Conservation (phyloP, 2,797 vertebrate genomes). For the Gadopsis marmoratus region DNA sequence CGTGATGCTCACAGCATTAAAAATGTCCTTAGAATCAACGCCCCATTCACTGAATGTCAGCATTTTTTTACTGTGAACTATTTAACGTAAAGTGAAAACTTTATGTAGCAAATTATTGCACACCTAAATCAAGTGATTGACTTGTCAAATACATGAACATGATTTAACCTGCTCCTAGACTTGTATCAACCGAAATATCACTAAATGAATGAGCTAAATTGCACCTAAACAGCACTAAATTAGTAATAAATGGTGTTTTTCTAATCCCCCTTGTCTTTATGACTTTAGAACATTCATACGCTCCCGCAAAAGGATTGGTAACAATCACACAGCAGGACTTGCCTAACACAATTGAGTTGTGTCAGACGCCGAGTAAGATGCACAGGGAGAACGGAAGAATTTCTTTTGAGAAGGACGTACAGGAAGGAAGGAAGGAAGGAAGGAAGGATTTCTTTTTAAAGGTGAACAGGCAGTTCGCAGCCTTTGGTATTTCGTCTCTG, state of each 20-base stretch:
- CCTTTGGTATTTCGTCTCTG: slow-evolving; percentile 41
- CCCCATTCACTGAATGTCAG: background rate
- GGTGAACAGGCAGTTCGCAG: slow-evolving; percentile 48
- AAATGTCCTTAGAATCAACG: background rate
- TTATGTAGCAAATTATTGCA: background rate
- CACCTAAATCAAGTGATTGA: background rate
- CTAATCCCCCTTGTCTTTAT: background rate
- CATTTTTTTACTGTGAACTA: background rate
- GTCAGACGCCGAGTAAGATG: slow-evolving; percentile 27
- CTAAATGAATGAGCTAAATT: background rate
- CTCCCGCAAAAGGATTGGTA: background rate
- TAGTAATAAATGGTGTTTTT: background rate
- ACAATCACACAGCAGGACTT: slow-evolving; percentile 5
- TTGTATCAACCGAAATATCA: background rate
- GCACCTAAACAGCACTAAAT: background rate
- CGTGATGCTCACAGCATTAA: background rate
- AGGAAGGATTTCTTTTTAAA: slow-evolving; percentile 64
- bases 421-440: slow-evolving; percentile 58
- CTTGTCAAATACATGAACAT: background rate
- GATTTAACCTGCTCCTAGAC: background rate
- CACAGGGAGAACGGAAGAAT: slow-evolving; percentile 52
- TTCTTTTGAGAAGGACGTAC: slow-evolving; percentile 48
- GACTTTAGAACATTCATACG: background rate
- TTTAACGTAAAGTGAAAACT: background rate
- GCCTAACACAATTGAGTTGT: slow-evolving; percentile 24